A percentile compares a stretch with the other conserved stretches of the same genome.
Evolutionary conservation across 1,140 invertebrate species (phyloP).

Genomic region (Phenacoccus solenopsis): DNA sequence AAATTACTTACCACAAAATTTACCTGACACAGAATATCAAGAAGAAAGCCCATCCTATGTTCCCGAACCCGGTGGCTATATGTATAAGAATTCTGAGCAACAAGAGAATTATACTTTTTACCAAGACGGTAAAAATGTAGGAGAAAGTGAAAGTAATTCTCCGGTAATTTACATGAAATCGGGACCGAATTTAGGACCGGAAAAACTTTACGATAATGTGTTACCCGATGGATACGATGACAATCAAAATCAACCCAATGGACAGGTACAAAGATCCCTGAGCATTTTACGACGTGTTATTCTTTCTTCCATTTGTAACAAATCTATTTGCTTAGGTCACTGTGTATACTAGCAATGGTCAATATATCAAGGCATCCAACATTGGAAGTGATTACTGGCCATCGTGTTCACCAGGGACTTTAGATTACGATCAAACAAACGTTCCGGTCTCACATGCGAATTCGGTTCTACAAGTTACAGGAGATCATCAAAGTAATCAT

Average conservation of each 20-base stretch:
- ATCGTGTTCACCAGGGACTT: background rate
- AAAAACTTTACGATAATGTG: background rate
- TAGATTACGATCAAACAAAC: background rate
- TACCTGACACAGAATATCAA: background rate
- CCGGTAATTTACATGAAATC: background rate
- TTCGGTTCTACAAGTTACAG: background rate
- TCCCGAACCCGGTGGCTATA: background rate
- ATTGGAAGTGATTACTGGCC: constrained; percentile 3
- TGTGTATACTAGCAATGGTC: background rate
- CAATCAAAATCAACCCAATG: background rate
- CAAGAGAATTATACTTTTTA: background rate
- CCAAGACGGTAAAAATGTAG: background rate
- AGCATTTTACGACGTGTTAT: too few species aligned
- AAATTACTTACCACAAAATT: background rate
- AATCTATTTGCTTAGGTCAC: background rate
- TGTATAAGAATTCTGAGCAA: background rate
- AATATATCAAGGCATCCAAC: background rate
- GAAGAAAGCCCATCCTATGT: background rate
- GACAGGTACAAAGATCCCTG: too few species aligned
- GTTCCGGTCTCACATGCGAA: background rate
- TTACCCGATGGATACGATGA: background rate
- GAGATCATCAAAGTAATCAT: background rate
- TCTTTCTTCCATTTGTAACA: too few species aligned
- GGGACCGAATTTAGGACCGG: background rate
- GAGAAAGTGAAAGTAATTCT: background rate